These are phyloP conservation scores for Otus sunia DNA, from an alignment of 2,113 vertebrate genomes.

Conservation along the genomic window DNA sequence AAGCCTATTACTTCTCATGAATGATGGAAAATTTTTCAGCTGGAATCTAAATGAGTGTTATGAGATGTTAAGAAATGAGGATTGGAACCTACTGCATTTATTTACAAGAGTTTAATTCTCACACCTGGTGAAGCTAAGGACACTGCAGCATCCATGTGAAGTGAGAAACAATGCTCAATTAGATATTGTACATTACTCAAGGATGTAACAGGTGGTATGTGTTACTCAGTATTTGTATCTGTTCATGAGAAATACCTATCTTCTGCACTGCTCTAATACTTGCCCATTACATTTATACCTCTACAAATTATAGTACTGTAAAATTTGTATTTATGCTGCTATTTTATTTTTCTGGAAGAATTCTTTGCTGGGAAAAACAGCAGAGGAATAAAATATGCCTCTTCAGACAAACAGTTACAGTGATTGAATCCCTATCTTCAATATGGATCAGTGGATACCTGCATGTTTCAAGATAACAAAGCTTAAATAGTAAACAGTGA, in stretches of 20 bases:
- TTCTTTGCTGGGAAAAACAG: not conserved
- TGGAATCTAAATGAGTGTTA: not conserved
- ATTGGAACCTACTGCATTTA: not conserved
- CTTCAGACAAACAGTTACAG: not conserved
- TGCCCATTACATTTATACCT: not conserved
- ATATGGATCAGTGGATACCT: not conserved
- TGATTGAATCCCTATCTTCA: not conserved
- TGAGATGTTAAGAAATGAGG: constrained; percentile 9
- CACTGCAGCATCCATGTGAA: not conserved
- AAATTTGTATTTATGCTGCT: not conserved
- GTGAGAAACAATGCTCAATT: not conserved
- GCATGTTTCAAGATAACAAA: not conserved
- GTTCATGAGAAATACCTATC: not conserved
- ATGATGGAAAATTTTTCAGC: constrained; percentile 6
- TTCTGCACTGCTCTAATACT: not conserved
- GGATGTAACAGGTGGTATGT: not conserved
- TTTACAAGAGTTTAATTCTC: constrained; percentile 6
- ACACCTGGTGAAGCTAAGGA: not conserved
- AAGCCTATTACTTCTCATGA: constrained; percentile 19
- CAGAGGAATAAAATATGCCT: not conserved
- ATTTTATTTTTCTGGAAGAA: not conserved
- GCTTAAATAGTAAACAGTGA: not conserved
- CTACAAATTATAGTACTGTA: not conserved
- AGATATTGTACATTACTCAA: not conserved
- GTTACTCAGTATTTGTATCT: not conserved